A percentile compares a stretch with the other conserved stretches of the same genome.
Evolutionary conservation across 2,888 invertebrate species (phyloP).

Genomic region (Hemaris fuciformis): DNA sequence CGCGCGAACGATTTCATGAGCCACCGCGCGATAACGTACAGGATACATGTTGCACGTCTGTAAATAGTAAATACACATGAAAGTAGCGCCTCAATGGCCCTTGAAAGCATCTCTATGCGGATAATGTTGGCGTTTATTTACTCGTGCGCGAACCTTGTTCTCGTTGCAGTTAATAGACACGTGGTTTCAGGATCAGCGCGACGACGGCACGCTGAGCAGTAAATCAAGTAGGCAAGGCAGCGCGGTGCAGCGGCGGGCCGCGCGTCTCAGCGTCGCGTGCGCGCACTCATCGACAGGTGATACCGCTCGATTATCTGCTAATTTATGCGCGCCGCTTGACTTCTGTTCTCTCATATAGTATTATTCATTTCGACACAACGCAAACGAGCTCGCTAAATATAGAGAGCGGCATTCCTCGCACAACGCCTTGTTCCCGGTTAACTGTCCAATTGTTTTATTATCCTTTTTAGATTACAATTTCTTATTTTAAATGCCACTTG

Average conservation of each 20-base stretch:
- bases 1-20: constrained; percentile 57
- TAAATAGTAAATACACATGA: constrained; percentile 62
- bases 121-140: constrained; percentile 58
- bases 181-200: constrained; percentile 47
- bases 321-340: constrained; percentile 71
- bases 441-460: constrained; percentile 66
- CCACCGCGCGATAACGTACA: constrained; percentile 52
- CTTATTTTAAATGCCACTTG: constrained; percentile 62
- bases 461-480: constrained; percentile 58
- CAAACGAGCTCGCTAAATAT: constrained; percentile 74
- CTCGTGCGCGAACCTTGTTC: constrained; percentile 29
- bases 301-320: constrained; percentile 70
- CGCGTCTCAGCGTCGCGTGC: constrained; percentile 45
- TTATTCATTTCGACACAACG: constrained; percentile 69
- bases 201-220: constrained; percentile 46
- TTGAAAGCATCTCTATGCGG: constrained; percentile 54
- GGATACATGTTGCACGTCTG: constrained; percentile 44
- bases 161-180: constrained; percentile 45
- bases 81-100: constrained; percentile 57
- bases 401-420: constrained; percentile 66
- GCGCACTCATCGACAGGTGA: constrained; percentile 66
- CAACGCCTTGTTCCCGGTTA: constrained; percentile 56
- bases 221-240: constrained; percentile 39
- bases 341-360: constrained; percentile 72
- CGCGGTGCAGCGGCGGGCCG: background rate